phyloP scores from a whole-genome alignment of 2,888 invertebrate genomes.

The Acanthoscelides obtectus region DNA sequence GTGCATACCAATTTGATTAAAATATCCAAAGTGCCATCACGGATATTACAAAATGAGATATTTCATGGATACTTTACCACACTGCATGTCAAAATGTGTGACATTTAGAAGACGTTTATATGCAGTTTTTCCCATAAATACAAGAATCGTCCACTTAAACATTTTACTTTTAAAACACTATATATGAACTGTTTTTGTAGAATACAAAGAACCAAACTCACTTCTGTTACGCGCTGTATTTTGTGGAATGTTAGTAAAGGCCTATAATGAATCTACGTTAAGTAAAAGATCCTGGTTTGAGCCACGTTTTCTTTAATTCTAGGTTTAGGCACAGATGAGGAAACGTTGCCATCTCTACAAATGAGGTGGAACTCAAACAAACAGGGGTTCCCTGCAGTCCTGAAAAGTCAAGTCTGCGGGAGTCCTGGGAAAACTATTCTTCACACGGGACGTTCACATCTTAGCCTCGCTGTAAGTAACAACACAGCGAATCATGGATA shows the following conservation, averaged over 20 bases:
- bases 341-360: neutral
- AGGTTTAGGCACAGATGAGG: neutral
- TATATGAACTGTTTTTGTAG: neutral
- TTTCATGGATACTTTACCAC: too few species aligned
- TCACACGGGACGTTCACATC: neutral
- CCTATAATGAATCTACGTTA: neutral
- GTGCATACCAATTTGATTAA: too few species aligned
- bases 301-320: neutral
- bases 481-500: neutral
- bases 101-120: too few species aligned
- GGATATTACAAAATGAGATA: too few species aligned
- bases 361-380: neutral
- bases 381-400: neutral
- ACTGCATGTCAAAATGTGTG: too few species aligned
- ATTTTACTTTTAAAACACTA: too few species aligned
- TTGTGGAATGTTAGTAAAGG: neutral
- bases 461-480: neutral
- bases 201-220: neutral
- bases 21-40: too few species aligned
- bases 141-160: too few species aligned
- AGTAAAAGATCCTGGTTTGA: neutral
- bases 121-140: too few species aligned
- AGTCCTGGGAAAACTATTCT: neutral
- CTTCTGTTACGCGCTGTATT: too few species aligned
- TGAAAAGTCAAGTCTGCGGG: neutral